These are phyloP conservation scores for Acrobasis suavella DNA, from an alignment of 2,888 invertebrate genomes.

Conservation along the genomic window DNA sequence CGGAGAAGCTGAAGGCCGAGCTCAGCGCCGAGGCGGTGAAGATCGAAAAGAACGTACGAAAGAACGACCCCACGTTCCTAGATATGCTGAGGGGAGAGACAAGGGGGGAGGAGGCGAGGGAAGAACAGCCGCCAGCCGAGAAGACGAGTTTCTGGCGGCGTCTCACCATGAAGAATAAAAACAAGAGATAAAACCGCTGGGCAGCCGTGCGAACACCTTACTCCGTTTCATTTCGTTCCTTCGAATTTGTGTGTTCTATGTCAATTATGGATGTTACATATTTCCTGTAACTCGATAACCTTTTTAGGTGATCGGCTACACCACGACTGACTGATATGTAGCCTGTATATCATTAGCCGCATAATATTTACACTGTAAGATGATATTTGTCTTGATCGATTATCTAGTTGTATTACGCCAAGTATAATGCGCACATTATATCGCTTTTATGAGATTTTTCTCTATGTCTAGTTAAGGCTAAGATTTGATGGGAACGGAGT, in stretches of 20 bases:
- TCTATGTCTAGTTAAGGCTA: slow-evolving; percentile 31
- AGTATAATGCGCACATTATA: slow-evolving; percentile 30
- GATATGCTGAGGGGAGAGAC: slow-evolving; percentile 86
- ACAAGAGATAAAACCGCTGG: slow-evolving; percentile 81
- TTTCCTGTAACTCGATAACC: slow-evolving; percentile 21
- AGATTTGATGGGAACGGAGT: slow-evolving; percentile 55
- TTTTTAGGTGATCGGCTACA: slow-evolving; percentile 30
- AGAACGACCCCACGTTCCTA: slow-evolving; percentile 84
- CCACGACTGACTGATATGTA: slow-evolving; percentile 34
- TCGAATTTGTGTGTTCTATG: slow-evolving; percentile 30
- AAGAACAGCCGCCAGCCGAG: slow-evolving; percentile 77
- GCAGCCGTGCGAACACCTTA: slow-evolving; percentile 45
- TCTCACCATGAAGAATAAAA: slow-evolving; percentile 86
- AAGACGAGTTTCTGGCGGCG: slow-evolving; percentile 87
- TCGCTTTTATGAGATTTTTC: slow-evolving; percentile 38
- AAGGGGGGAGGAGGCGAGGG: slow-evolving; percentile 67
- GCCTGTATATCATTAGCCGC: slow-evolving; percentile 28
- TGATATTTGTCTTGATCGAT: slow-evolving; percentile 14
- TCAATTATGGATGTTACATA: slow-evolving; percentile 27
- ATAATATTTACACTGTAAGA: slow-evolving; percentile 29
- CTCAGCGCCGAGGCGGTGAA: slow-evolving; percentile 86
- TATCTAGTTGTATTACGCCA: slow-evolving; percentile 38
- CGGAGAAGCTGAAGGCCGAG: slow-evolving; percentile 86
- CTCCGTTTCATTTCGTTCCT: slow-evolving; percentile 46
- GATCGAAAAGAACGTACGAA: slow-evolving; percentile 80